These are phyloP conservation scores for Herminia tarsipennalis DNA, from an alignment of 2,888 invertebrate genomes.

Conservation along the genomic window DNA sequence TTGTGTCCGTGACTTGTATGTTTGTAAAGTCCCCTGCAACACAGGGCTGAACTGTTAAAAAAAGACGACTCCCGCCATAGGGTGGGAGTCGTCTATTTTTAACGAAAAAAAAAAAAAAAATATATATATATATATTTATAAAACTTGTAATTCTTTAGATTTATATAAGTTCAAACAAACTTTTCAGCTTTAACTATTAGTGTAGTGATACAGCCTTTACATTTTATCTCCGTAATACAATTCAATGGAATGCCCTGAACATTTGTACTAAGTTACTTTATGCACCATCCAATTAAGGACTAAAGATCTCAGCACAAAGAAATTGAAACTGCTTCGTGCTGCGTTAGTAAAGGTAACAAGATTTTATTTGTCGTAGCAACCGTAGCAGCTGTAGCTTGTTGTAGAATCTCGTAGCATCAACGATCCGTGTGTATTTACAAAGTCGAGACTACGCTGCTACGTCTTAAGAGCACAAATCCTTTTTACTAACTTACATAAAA, in stretches of 20 bases:
- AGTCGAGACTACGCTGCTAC: not conserved
- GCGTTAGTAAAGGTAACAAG: conserved; percentile 26
- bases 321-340: conserved; percentile 21
- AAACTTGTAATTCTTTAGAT: too few relatives aligned
- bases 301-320: conserved; percentile 29
- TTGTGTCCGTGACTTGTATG: too few relatives aligned
- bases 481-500: not conserved
- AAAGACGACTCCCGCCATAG: too few relatives aligned
- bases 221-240: conserved; percentile 1
- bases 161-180: too few relatives aligned
- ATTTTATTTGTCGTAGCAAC: conserved; percentile 31
- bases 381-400: conserved; percentile 10
- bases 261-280: conserved; percentile 5
- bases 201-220: not conserved
- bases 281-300: conserved; percentile 32
- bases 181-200: too few relatives aligned
- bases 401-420: conserved; percentile 12
- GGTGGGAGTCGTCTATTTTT: too few relatives aligned
- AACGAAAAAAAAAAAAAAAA: too few relatives aligned
- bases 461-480: not conserved
- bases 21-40: too few relatives aligned
- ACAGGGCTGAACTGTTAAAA: too few relatives aligned
- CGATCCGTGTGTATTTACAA: not conserved
- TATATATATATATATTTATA: too few relatives aligned
- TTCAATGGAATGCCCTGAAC: conserved; percentile 3